Evolutionary conservation across 2,888 invertebrate genomes (phyloP), one percentile per base, ranked within the genome.

Genomic region (Tipula helvola): DNA sequence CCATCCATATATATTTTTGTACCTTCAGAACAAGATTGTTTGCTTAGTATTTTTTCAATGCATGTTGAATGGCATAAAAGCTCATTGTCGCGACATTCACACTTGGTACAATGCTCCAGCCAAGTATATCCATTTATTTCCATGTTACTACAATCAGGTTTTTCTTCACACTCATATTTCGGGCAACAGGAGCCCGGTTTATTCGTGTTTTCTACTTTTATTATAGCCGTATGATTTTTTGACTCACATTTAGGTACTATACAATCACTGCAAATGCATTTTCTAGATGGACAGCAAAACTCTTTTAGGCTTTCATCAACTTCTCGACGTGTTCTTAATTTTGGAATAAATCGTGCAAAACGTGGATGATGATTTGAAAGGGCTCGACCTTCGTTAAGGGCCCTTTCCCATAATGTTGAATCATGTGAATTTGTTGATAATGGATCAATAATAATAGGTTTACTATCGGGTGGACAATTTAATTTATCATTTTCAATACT

Each of bases 161-260:
- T 88, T 0, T 91, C 90, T 89, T 92, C 92, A 84, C 90, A 89
- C 47, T 90, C 89, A 88, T 90, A 90, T 5, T 91, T 91, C 5
- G 92, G 92, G 87, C 90, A 90, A 87, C 92, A 92, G 88, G 92
- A 91, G 36, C 87, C 87, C 18, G 88, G 88, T 36, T 84, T 83
- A 12, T 52, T 86, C 71, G 36, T 44, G n/a, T 86, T 85, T 41
- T 13, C 13, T n/a, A 10, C 2, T 71, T 71, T 71, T 28, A 71
- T 12, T 28, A 71, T 28, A 10, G 71, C 71, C 71, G 71, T 71
- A 28, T 71, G 71, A 71, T 71, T 71, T 71, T 71, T 71, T 28
- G 28, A 71, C 3, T 71, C 71, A 28, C 71, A 71, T 71, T 28
- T 28, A 28, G 71, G 71, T 71, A 28, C 71, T 71, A 10, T 18